These are phyloP conservation scores for Bombus affinis DNA, from an alignment of 1,140 invertebrate genomes.

Conservation along the genomic window DNA sequence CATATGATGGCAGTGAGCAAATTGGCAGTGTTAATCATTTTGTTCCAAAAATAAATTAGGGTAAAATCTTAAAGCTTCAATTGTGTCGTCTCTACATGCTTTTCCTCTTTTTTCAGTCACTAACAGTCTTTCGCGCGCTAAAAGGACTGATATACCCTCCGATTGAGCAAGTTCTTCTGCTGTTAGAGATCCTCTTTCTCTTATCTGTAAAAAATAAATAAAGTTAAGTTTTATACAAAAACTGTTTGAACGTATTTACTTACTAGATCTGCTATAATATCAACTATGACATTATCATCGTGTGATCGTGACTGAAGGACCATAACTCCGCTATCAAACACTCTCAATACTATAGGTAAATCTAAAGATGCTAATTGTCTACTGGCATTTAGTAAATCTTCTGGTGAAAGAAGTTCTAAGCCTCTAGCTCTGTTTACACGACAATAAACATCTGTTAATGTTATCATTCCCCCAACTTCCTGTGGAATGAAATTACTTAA, in stretches of 20 bases:
- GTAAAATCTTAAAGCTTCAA: conserved; percentile 96
- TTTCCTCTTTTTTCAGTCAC: conserved; percentile 92
- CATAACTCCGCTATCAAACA: conserved; percentile 95
- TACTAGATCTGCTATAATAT: conserved; percentile 88
- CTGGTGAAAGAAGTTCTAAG: conserved; percentile 94
- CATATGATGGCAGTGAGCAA: background rate
- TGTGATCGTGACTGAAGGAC: conserved; percentile 92
- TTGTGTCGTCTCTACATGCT: conserved; percentile 96
- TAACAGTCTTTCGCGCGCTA: conserved; percentile 93
- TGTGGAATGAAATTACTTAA: conserved; percentile 76
- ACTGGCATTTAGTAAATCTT: conserved; percentile 97
- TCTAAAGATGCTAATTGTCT: conserved; percentile 85
- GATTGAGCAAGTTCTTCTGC: conserved; percentile 93
- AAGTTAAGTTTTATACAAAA: conserved; percentile 19
- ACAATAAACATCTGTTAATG: conserved; percentile 97
- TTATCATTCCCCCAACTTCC: conserved; percentile 98
- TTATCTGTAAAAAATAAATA: conserved; percentile 84
- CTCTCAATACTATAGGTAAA: conserved; percentile 90
- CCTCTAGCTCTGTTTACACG: conserved; percentile 95
- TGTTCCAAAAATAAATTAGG: conserved; percentile 90
- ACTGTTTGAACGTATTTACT: conserved; percentile 60
- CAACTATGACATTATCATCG: conserved; percentile 89
- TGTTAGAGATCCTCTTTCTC: conserved; percentile 88
- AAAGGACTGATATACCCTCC: conserved; percentile 91
- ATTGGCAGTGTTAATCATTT: conserved; percentile 67